Evolutionary conservation across 2,113 vertebrate species (phyloP), one percentile per base, ranked within the genome.

Genomic region (Dermatemys mawii): DNA sequence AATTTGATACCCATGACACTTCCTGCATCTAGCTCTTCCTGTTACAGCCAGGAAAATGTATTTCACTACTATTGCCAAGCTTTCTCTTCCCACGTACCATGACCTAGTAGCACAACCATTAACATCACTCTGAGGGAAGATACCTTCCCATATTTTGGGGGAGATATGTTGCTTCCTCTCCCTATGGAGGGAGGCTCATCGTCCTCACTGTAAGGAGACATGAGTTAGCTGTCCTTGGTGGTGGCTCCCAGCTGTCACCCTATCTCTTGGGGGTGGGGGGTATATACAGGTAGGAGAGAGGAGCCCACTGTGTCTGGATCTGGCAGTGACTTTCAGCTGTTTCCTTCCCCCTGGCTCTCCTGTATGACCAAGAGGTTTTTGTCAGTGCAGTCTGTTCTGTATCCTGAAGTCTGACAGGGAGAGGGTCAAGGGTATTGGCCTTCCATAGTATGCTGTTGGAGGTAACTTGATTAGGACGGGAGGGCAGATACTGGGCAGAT

Each of bases 241-340:
- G 41, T 1, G 12, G 22, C 38, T 76, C 41, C 46, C 41, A 46
- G 41, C 5, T 26, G 73, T 41, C 24, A 12, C 21, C 22, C 7
- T 75, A 13, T 44, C 6, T 44, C 41, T 14, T 44, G 73, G 73
- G 73, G 53, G 35, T 13, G 48, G 29, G 26, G 27, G 5, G 3
- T 3, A 4, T 51, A 8, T 81, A 32, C 32, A n/a, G 3, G 2
- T 27, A 24, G 3, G 35, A 44, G 1, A 11, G 0, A 29, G 22
- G 1, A 17, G 3, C 14, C 10, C 76, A 0, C 48, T 2, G 48
- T 35, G 13, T 2, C 46, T 2, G 27, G 1, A 16, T 8, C 44
- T 1, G 67, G 49, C 41, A 26, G 8, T 46, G 2, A 10, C 57
- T 17, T 4, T 11, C 16, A 2, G n/a, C 8, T 51, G 0, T 32